These are phyloP conservation scores for Oreortyx pictus DNA, from an alignment of 2,797 vertebrate species.

Conservation along the genomic window DNA sequence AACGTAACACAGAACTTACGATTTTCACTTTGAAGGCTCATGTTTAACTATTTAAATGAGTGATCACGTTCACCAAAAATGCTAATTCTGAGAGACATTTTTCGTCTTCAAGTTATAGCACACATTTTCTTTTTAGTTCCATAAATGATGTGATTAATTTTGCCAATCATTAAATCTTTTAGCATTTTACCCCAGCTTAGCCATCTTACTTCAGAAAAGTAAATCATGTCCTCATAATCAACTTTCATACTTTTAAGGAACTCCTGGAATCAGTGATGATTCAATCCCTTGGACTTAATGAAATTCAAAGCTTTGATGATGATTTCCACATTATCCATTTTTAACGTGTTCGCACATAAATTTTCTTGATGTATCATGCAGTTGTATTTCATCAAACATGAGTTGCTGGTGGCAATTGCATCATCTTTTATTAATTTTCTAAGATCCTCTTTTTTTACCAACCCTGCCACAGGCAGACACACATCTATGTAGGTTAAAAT, in stretches of 20 bases:
- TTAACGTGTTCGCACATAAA: not conserved
- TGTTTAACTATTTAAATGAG: not conserved
- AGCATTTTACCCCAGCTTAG: not conserved
- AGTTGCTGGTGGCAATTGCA: not conserved
- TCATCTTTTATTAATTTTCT: not conserved
- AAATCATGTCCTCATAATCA: not conserved
- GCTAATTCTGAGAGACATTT: not conserved
- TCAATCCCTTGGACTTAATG: not conserved
- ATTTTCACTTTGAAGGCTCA: not conserved
- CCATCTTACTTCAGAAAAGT: not conserved
- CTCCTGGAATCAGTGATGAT: not conserved
- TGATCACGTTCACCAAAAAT: not conserved
- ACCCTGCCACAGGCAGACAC: not conserved
- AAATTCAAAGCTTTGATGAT: not conserved
- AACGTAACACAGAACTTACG: not conserved
- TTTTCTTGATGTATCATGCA: not conserved
- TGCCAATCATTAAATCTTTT: not conserved
- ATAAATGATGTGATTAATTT: not conserved
- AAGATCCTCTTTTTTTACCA: not conserved
- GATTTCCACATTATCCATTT: not conserved
- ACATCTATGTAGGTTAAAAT: not conserved
- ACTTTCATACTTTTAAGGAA: not conserved
- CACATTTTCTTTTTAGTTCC: not conserved
- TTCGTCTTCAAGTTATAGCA: not conserved
- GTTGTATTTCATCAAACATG: not conserved